These are phyloP conservation scores for Nephrotoma flavescens DNA, from an alignment of 2,888 invertebrate species.

Conservation along the genomic window DNA sequence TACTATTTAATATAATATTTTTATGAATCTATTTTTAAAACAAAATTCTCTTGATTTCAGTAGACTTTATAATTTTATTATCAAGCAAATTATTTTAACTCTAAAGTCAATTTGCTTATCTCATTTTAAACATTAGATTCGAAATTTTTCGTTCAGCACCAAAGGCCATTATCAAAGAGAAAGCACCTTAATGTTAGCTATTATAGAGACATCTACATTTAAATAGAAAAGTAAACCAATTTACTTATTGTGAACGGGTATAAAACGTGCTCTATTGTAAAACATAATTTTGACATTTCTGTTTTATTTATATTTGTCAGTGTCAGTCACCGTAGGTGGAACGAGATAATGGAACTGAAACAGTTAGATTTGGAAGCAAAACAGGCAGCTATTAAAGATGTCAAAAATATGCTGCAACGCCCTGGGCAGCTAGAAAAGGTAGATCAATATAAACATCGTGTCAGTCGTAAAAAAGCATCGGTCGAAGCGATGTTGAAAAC, in stretches of 20 bases:
- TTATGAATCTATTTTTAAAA: not conserved
- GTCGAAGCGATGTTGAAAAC: slow-evolving; percentile 57
- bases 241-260: not conserved
- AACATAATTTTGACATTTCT: not conserved
- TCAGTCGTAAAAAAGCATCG: slow-evolving; percentile 29
- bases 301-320: not conserved
- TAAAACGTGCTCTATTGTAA: not conserved
- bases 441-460: slow-evolving; percentile 29
- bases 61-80: not conserved
- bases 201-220: not conserved
- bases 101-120: not conserved
- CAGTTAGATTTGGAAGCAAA: slow-evolving; percentile 66
- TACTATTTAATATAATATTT: not conserved
- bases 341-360: slow-evolving; percentile 34
- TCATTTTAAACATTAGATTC: not conserved
- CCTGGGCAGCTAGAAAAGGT: slow-evolving; percentile 92
- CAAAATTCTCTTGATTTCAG: not conserved
- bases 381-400: slow-evolving; percentile 63
- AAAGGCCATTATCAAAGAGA: not conserved
- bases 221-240: not conserved
- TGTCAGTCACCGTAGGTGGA: not conserved
- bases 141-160: not conserved
- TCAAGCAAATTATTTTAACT: not conserved
- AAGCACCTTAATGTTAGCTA: not conserved
- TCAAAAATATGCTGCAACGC: slow-evolving; percentile 82